phyloP scores from a whole-genome alignment of 2,888 invertebrate species.

The Noctuana brunneofusca region DNA sequence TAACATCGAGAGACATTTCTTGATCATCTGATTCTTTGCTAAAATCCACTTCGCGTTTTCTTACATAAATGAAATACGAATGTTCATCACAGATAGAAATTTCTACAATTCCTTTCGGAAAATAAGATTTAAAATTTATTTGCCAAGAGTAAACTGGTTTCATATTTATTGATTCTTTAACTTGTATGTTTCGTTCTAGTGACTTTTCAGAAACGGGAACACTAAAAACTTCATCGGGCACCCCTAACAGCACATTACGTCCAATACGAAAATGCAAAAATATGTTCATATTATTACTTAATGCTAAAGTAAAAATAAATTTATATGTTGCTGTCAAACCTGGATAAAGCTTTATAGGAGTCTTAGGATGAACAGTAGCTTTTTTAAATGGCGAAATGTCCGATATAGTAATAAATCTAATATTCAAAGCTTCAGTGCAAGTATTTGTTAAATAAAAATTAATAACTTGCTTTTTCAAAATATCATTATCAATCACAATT shows the following conservation, averaged over 20 bases:
- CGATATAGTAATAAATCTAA: constrained; percentile 57
- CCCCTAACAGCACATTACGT: constrained; percentile 43
- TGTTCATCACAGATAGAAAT: constrained; percentile 48
- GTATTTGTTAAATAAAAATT: constrained; percentile 60
- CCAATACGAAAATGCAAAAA: constrained; percentile 60
- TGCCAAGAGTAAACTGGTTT: constrained; percentile 65
- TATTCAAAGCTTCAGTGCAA: constrained; percentile 49
- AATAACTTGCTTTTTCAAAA: constrained; percentile 50
- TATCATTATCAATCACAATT: constrained; percentile 48
- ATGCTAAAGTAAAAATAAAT: constrained; percentile 51
- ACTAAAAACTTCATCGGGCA: constrained; percentile 50
- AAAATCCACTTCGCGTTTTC: constrained; percentile 50
- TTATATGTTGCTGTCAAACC: constrained; percentile 56
- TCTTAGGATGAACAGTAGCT: constrained; percentile 52
- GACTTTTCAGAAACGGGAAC: constrained; percentile 52
- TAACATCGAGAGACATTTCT: constrained; percentile 45
- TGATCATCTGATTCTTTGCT: constrained; percentile 40
- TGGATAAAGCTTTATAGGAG: constrained; percentile 57
- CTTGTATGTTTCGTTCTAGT: constrained; percentile 46
- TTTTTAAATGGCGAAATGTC: constrained; percentile 50
- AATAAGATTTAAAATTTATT: constrained; percentile 48
- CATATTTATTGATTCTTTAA: constrained; percentile 54
- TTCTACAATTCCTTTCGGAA: constrained; percentile 51
- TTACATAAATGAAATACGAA: constrained; percentile 56
- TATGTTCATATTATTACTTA: constrained; percentile 46